Percentiles rank a stretch among this genome's conserved stretches.
Evolutionary conservation across 2,888 invertebrate genomes (phyloP).

Genomic region (Mythimna albipuncta): DNA sequence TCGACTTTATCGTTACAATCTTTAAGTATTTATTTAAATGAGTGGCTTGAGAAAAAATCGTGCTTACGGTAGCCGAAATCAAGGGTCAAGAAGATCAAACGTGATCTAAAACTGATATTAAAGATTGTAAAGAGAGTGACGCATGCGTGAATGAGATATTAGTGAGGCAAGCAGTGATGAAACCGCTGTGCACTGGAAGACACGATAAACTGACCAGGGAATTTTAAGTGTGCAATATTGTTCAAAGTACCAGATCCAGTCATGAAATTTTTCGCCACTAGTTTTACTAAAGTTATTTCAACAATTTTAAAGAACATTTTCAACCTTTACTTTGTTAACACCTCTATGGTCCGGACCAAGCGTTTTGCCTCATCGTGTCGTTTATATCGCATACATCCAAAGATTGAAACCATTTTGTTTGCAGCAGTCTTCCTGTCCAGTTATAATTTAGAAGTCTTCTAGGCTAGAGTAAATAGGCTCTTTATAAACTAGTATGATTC

Average conservation of each 20-base stretch:
- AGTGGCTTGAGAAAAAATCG: constrained; percentile 75
- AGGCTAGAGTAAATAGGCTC: no score
- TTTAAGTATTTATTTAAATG: constrained; percentile 68
- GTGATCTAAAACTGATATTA: constrained; percentile 89
- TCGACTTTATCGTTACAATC: constrained; percentile 60
- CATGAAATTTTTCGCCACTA: no score
- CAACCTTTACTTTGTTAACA: no score
- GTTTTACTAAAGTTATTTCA: no score
- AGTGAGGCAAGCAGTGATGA: constrained; percentile 75
- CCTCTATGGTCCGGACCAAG: no score
- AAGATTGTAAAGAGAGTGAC: constrained; percentile 85
- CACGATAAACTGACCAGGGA: constrained; percentile 34
- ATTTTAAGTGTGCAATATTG: constrained; percentile 1
- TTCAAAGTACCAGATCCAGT: not conserved
- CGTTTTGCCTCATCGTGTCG: no score
- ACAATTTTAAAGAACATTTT: no score
- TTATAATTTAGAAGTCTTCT: no score
- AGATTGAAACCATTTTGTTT: no score
- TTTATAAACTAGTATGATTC: no score
- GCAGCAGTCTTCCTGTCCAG: no score
- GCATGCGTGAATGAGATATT: constrained; percentile 89
- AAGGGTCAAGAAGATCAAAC: constrained; percentile 88
- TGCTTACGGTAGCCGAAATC: constrained; percentile 89
- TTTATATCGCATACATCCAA: no score
- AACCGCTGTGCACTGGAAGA: constrained; percentile 67